Conservation (phyloP, 2,797 vertebrate genomes). For the Enteromius afrohamiltoni region DNA sequence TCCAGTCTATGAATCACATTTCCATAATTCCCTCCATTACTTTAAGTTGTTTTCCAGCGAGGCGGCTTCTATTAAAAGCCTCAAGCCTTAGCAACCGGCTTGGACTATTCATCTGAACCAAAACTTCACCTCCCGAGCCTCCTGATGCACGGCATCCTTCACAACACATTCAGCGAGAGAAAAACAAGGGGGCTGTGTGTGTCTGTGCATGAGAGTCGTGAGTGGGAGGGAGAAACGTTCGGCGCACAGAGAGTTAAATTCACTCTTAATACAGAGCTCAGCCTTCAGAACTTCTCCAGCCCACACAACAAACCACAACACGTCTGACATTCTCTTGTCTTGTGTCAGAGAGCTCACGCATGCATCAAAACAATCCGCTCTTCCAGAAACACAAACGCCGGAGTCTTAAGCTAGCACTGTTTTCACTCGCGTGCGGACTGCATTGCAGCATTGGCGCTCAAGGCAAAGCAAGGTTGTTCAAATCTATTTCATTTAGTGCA, state of each 20-base stretch:
- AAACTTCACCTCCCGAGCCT: conserved; percentile 2
- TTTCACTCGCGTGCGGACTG: conserved; percentile 9
- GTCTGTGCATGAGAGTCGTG: conserved; percentile 6
- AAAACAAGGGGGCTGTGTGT: conserved; percentile 38
- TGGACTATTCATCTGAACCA: conserved; percentile 11
- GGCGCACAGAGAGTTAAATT: conserved; percentile 44
- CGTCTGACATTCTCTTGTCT: conserved; percentile 40
- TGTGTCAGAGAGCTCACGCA: conserved; percentile 28
- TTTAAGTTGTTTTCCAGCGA: conserved; percentile 22
- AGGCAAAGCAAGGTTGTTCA: background rate
- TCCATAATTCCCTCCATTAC: conserved; percentile 30
- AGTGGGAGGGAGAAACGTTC: conserved; percentile 44
- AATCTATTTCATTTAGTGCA: conserved; percentile 2
- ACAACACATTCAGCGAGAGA: conserved; percentile 2
- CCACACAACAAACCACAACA: conserved; percentile 48
- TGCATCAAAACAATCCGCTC: conserved; percentile 20
- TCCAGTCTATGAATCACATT: conserved; percentile 21
- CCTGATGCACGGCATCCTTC: conserved; percentile 13
- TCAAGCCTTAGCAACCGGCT: conserved; percentile 22
- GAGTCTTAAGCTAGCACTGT: background rate
- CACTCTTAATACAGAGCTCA: conserved; percentile 40
- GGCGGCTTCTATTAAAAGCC: conserved; percentile 49
- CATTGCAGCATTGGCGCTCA: conserved; percentile 34
- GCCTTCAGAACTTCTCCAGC: conserved; percentile 48
- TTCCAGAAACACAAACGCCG: background rate